phyloP scores from a whole-genome alignment of 2,888 invertebrate species.

The Hymenopus coronatus region DNA sequence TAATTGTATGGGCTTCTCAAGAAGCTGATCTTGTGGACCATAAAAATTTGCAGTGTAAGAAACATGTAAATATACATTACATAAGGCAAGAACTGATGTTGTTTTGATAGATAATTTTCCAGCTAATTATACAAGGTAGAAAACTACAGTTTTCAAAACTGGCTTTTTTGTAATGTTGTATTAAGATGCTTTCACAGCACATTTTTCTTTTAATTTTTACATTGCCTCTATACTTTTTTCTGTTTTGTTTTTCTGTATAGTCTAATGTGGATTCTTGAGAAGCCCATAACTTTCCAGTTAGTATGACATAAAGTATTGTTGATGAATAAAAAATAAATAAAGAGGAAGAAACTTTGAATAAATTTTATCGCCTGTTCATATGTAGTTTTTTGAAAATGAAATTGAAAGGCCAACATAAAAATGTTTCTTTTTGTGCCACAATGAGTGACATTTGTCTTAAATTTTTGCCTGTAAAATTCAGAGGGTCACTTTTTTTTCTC shows the following conservation, averaged over 20 bases:
- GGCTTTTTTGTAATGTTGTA: neutral
- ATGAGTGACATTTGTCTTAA: constrained; percentile 4
- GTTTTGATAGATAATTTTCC: neutral
- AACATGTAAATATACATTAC: neutral
- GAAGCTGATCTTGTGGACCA: neutral
- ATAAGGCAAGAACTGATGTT: neutral
- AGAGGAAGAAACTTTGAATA: constrained; percentile 21
- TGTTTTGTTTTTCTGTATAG: neutral
- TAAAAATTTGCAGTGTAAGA: neutral
- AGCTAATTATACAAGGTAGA: neutral
- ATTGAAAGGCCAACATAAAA: neutral
- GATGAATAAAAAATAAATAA: constrained; percentile 27
- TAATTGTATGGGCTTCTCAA: constrained; percentile 35
- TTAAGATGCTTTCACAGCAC: neutral
- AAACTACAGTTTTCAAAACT: neutral
- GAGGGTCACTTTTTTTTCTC: neutral
- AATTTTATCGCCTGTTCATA: constrained; percentile 27
- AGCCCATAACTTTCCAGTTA: constrained; percentile 29
- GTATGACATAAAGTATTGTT: constrained; percentile 29
- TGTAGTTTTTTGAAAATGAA: neutral
- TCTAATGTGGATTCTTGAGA: constrained; percentile 27
- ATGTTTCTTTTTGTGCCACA: neutral
- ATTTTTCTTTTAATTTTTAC: neutral
- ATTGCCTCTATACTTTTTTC: neutral
- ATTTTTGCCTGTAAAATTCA: constrained; percentile 18